phyloP scores from a whole-genome alignment of 1,140 invertebrate species.

The Rhyzopertha dominica region DNA sequence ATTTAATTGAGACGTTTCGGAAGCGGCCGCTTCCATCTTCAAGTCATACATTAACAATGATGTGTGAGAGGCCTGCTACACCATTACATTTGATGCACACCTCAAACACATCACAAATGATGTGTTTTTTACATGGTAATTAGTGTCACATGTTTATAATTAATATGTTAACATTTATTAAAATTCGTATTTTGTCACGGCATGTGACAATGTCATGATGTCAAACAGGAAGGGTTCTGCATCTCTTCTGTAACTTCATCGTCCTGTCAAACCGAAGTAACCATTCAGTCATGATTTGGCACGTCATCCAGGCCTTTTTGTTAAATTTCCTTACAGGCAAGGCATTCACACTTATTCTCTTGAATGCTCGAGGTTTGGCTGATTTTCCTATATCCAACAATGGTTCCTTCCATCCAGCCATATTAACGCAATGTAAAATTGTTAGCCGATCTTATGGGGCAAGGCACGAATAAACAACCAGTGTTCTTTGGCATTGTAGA shows the following conservation, averaged over 20 bases:
- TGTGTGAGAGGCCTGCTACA: no score
- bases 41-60: no score
- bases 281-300: constrained; percentile 25
- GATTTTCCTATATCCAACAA: constrained; percentile 15
- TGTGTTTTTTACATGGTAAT: no score
- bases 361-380: constrained; percentile 9
- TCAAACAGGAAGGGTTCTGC: no score
- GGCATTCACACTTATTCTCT: constrained; percentile 12
- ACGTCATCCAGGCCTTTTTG: constrained; percentile 25
- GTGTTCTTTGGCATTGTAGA: constrained; percentile 17
- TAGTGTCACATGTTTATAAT: no score
- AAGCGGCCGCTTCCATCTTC: no score
- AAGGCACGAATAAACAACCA: constrained; percentile 16
- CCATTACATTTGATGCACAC: no score
- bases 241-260: constrained; percentile 38
- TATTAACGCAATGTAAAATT: constrained; percentile 42
- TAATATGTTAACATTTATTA: no score
- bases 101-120: no score
- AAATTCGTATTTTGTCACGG: no score
- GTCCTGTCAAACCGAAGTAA: constrained; percentile 35
- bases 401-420: constrained; percentile 15
- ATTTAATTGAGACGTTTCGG: no score
- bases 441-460: constrained; percentile 40
- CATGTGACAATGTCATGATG: no score
- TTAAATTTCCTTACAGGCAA: constrained; percentile 20